Evolutionary conservation across 2,113 vertebrate species (phyloP), one percentile per base, ranked within the genome.

Genomic region (Myiagra hebetior): DNA sequence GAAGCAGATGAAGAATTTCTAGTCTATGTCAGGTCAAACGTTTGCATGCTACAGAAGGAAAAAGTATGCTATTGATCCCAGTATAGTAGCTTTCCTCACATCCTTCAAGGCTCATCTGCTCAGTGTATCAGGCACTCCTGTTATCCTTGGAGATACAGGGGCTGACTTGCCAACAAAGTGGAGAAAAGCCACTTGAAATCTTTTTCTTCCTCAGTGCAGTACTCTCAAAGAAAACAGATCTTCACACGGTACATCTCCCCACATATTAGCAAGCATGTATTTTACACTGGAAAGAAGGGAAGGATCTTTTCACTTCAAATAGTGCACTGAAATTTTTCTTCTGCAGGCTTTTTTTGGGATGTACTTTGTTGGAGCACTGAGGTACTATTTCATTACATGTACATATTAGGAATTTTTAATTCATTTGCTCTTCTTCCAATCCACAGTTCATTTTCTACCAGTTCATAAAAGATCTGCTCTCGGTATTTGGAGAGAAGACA

Each of bases 101-200:
- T 82, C 73, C 84, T 96, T 97, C 73, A 93, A 74, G 85, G 56
- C 42, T 47, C 65, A 90, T 95, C 93, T 96, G 97, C 59, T 89
- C 82, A 94, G 60, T 93, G 81, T 93, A 88, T 82, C 78, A 91
- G 72, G 76, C 89, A 94, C 92, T 73, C 22, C 57, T 69, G 22
- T 82, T 94, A 94, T 95, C 95, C 75, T 55, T 77, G 62, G 69
- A 90, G 74, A 92, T 83, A 94, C 13, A 95, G 83, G 19, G 87
- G 50, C 89, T 92, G 81, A 97, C 91, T 42, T 76, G 91, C 37
- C 83, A 92, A 91, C 75, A 19, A 93, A 94, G 93, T 94, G 95
- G 53, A 97, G 97, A 98, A 97, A 97, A 92, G 82, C 85, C 82
- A 91, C 95, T 96, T 95, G 87, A 95, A 91, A 92, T 78, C 13